Base-by-base conservation (phyloP, 2,888 invertebrate species). In the Meliscaeva auricollis region DNA sequence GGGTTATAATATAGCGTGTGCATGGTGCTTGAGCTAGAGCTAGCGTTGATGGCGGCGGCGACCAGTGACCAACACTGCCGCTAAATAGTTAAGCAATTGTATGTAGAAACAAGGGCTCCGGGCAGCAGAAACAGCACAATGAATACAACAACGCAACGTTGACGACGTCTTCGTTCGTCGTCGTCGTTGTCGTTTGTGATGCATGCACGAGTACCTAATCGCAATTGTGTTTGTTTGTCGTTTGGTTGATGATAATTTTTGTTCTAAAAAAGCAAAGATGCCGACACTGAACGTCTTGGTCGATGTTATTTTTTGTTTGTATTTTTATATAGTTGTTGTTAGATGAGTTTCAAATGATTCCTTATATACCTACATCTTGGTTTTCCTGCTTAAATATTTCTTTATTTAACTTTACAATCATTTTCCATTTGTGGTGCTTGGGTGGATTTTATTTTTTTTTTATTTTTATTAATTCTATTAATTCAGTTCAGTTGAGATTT, bases 11-110 rank as follows among this genome's bases (percentile, higher is more conserved):
- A 26, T 60, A 44, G 60, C 58, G 26, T 26, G 26, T 4, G 4
- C 22, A 62, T 35, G 68, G 46, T 26, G 60, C 60, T 60, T 22
- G 38, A 44, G 78, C 54, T 68, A 66, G 76, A 70, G 70, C 30
- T 26, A 15, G 32, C 20, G 46, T 35, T 32, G 54, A 35, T 50
- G 30, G 35, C 69, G 8, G 50, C 32, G n/a, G 44, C 30, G 30
- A 64, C 11, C 15, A 66, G 50, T 50, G 83, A 74, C 74, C 83
- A 74, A 50, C 74, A 64, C 35, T 79, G 60, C 66, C 72, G 75
- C 84, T 84, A 80, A 84, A 72, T 76, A 62, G 84, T 80, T 84
- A 41, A 76, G 79, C 75, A 84, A 84, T 76, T 52, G 44, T 75
- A 75, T 75, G 79, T 79, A 79, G 75, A 75, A 79, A 79, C 75